These are phyloP conservation scores for Aurelia aurita complex sp. Pacific DNA, from an alignment of 30 jellyfish, hydroid and myxozoan genomes.

Conservation along the genomic window DNA sequence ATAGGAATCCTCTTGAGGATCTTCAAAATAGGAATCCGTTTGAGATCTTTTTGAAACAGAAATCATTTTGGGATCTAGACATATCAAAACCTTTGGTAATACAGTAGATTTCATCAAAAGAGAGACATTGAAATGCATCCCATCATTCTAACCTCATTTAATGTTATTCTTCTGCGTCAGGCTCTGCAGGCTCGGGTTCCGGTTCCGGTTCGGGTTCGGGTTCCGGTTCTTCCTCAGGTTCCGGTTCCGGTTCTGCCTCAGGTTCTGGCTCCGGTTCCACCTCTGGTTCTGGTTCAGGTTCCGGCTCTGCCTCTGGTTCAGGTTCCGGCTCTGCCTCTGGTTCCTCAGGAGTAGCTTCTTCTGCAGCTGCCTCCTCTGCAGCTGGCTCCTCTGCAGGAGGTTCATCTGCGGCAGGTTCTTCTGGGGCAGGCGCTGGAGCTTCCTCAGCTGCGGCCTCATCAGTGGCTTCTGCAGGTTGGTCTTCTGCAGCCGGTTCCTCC, in stretches of 20 bases:
- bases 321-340: slow-evolving; percentile 46
- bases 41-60: too few species aligned
- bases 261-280: slow-evolving; percentile 39
- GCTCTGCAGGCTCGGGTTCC: slow-evolving; percentile 15
- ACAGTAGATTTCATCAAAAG: too few species aligned
- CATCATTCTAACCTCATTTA: neutral
- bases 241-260: slow-evolving; percentile 21
- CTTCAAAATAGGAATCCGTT: too few species aligned
- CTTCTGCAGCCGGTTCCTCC: slow-evolving; percentile 27
- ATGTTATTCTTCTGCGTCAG: neutral
- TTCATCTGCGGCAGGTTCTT: slow-evolving; percentile 42
- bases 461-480: slow-evolving; percentile 23
- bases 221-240: slow-evolving; percentile 25
- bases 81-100: too few species aligned
- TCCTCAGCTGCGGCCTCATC: slow-evolving; percentile 36
- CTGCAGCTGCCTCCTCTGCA: slow-evolving; percentile 50
- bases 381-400: slow-evolving; percentile 49
- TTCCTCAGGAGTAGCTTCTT: slow-evolving; percentile 29
- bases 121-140: too few species aligned
- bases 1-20: too few species aligned
- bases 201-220: slow-evolving; percentile 46
- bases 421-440: slow-evolving; percentile 38
- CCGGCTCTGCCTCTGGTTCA: slow-evolving; percentile 43
- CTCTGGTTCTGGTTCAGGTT: slow-evolving; percentile 27
- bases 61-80: too few species aligned